phyloP scores from a whole-genome alignment of 2,113 vertebrate genomes.

The Pogonocichla stellata region DNA sequence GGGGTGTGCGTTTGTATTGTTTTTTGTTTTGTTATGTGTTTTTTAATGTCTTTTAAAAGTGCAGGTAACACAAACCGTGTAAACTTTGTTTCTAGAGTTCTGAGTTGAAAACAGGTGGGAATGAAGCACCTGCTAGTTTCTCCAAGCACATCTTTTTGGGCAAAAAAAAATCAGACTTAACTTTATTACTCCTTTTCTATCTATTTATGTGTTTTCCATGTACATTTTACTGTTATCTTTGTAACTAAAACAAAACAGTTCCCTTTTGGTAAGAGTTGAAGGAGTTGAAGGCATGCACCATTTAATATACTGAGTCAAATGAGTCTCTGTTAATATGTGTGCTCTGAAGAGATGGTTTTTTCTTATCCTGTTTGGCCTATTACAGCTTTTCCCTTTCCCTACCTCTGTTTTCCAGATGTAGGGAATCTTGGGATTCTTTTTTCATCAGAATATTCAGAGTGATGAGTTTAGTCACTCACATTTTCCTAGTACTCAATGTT shows the following conservation, averaged over 20 bases:
- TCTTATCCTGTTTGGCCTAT: neutral
- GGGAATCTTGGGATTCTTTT: neutral
- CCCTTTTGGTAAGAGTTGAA: neutral
- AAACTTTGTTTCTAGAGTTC: neutral
- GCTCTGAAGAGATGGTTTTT: fast-evolving
- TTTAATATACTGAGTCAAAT: neutral
- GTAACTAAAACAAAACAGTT: neutral
- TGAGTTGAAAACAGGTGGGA: neutral
- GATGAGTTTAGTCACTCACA: neutral
- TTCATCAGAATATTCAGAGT: neutral
- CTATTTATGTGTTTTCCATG: neutral
- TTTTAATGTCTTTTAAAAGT: neutral
- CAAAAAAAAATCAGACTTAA: neutral
- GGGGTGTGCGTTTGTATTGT: fast-evolving
- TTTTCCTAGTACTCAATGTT: neutral
- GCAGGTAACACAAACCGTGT: neutral
- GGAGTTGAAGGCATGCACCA: neutral
- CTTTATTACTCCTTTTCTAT: neutral
- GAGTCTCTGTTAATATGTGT: neutral
- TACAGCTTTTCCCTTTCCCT: neutral
- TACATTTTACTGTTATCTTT: neutral
- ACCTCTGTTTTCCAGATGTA: neutral
- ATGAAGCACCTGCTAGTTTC: neutral
- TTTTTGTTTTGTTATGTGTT: neutral
- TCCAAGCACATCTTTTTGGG: neutral